phyloP scores from a whole-genome alignment of 2,888 invertebrate genomes.

The Hypsopygia costalis region DNA sequence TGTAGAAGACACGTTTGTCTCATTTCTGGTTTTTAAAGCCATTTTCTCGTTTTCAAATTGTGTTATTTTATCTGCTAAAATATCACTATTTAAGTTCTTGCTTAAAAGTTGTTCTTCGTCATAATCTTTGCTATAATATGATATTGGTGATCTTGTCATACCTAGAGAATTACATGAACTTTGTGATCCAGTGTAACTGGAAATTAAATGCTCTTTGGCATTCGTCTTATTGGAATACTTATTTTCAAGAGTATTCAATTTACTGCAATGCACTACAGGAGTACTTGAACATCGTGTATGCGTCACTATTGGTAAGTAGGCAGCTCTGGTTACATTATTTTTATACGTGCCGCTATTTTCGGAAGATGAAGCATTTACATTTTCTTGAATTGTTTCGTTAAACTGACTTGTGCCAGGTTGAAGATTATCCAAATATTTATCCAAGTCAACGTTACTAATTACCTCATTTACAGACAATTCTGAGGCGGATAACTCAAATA shows the following conservation, averaged over 20 bases:
- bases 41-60: slow-evolving; percentile 69
- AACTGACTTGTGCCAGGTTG: slow-evolving; percentile 63
- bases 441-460: slow-evolving; percentile 81
- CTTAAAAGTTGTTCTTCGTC: slow-evolving; percentile 55
- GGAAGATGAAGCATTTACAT: slow-evolving; percentile 32
- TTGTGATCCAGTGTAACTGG: slow-evolving; percentile 55
- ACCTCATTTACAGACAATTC: slow-evolving; percentile 76
- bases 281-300: slow-evolving; percentile 62
- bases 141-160: slow-evolving; percentile 60
- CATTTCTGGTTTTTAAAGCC: slow-evolving; percentile 43
- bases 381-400: slow-evolving; percentile 22
- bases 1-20: slow-evolving; percentile 53
- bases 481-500: slow-evolving; percentile 84
- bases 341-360: slow-evolving; percentile 36
- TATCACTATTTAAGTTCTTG: slow-evolving; percentile 68
- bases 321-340: slow-evolving; percentile 40
- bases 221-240: slow-evolving; percentile 33
- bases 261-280: slow-evolving; percentile 44
- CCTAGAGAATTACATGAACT: slow-evolving; percentile 59
- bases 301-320: slow-evolving; percentile 26
- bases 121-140: slow-evolving; percentile 70
- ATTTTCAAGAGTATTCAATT: slow-evolving; percentile 27
- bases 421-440: slow-evolving; percentile 84
- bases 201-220: slow-evolving; percentile 39
- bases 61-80: slow-evolving; percentile 64